Evolutionary conservation across 2,797 vertebrate species (phyloP).

Genomic region (Takifugu ocellatus): DNA sequence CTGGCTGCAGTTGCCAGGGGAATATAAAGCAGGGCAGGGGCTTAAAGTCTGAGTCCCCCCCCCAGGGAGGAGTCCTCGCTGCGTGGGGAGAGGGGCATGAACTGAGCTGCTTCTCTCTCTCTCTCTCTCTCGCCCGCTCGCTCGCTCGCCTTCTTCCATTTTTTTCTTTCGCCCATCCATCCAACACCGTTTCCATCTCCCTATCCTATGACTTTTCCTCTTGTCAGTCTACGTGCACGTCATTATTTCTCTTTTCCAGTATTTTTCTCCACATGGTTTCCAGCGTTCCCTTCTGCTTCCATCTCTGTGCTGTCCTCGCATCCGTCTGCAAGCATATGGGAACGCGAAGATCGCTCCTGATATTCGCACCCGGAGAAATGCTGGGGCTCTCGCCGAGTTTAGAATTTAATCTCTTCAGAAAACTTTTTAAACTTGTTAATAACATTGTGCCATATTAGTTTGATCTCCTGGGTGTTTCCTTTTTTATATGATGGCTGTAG

Average conservation of each 20-base stretch:
- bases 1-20: constrained; percentile 71
- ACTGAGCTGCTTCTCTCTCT: constrained; percentile 63
- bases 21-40: constrained; percentile 94
- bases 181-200: constrained; percentile 39
- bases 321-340: constrained; percentile 39
- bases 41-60: constrained; percentile 93
- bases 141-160: constrained; percentile 31
- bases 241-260: background rate
- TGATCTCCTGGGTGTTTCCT: constrained; percentile 21
- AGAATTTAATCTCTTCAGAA: constrained; percentile 32
- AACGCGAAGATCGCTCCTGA: constrained; percentile 49
- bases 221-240: constrained; percentile 38
- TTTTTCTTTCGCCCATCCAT: constrained; percentile 35
- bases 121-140: constrained; percentile 11
- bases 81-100: constrained; percentile 84
- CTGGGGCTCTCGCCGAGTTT: constrained; percentile 35
- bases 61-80: constrained; percentile 87
- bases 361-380: constrained; percentile 65
- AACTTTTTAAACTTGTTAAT: constrained; percentile 22
- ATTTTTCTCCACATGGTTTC: constrained; percentile 24
- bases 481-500: constrained; percentile 14
- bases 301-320: constrained; percentile 19
- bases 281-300: constrained; percentile 13
- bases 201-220: constrained; percentile 45
- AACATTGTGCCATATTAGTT: constrained; percentile 24